Evolutionary conservation across 30 jellyfish, hydroid and myxozoan species (phyloP), one percentile per base, ranked within the genome.

Genomic region (Cassiopea xamachana): DNA sequence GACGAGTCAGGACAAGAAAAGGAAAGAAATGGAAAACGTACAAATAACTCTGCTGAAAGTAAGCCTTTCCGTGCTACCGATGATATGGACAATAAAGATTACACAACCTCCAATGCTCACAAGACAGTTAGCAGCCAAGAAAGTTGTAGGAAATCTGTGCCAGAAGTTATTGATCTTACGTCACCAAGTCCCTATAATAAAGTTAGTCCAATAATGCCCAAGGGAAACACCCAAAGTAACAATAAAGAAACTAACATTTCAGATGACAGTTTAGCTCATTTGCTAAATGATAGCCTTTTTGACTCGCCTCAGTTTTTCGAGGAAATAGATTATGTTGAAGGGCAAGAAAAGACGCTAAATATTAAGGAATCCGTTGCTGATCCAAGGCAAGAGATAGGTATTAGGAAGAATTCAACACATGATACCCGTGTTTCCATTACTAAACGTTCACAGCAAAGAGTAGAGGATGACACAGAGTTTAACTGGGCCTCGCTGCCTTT

Each of bases 301-400:
- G 92, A 73, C 64, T 69, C 92, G 45, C 92, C 92, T 46, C 75
- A 48, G 44, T 39, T 17, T 46, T 47, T 2, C 49, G 86, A 77
- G 19, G 59, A 58, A 64, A 82, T 19, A 46, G 90, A 68, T 46
- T 64, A 68, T n/a, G 7, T 19, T 2, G 44, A 46, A n/a, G 61
- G 48, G 18, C 51, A 45, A 2, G 18, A 61, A 48, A 82, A 39
- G 59, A 69, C 92, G 1, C 92, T 85, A 46, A 48, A 58, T 43
- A 49, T 45, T 9, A 78, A 84, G 0, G 83, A 84, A 48, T 84
- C 70, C 48, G 59, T 73, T 8, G 46, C 18, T 15, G 48, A 19
- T 73, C 60, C 71, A 73, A 73, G 92, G 19, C 27, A 50, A 61
- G 70, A 67, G 55, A 49, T 84, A 6, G 92, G 92, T n/a, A 84